These are phyloP conservation scores for Oncorhynchus nerka DNA, from an alignment of 2,113 vertebrate species.

Conservation along the genomic window DNA sequence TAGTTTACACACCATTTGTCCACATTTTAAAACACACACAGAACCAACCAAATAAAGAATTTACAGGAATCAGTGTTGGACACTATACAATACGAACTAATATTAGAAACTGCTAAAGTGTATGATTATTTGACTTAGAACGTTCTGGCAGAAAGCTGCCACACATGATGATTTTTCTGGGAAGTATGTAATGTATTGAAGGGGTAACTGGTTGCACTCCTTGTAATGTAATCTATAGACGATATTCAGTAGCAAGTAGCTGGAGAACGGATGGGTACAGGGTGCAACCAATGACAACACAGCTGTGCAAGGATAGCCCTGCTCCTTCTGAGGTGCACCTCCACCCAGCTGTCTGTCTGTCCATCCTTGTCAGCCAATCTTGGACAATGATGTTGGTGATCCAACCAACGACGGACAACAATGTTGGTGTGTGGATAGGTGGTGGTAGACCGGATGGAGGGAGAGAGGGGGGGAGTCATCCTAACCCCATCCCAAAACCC, in stretches of 20 bases:
- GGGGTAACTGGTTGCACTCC: slow-evolving; percentile 26
- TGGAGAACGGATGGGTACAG: neutral
- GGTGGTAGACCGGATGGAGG: slow-evolving; percentile 4
- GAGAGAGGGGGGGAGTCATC: neutral
- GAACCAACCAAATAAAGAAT: slow-evolving; percentile 63
- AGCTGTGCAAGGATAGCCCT: slow-evolving; percentile 15
- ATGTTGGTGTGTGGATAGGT: slow-evolving; percentile 17
- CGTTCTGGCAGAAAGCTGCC: neutral
- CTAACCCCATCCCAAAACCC: neutral
- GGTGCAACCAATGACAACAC: slow-evolving; percentile 39
- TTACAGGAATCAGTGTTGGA: slow-evolving; percentile 66
- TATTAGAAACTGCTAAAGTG: slow-evolving; percentile 54
- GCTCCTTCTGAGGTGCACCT: slow-evolving; percentile 6
- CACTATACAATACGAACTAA: slow-evolving; percentile 57
- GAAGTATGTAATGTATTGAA: slow-evolving; percentile 36
- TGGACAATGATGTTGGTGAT: too few species aligned
- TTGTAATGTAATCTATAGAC: neutral
- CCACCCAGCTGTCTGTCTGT: neutral
- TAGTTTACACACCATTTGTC: slow-evolving; percentile 33
- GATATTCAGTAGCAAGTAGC: neutral
- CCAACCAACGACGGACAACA: too few species aligned
- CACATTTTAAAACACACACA: slow-evolving; percentile 54
- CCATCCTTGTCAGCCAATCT: neutral
- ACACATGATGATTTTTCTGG: slow-evolving; percentile 35
- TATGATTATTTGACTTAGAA: slow-evolving; percentile 14